A percentile compares a stretch with the other conserved stretches of the same genome.
phyloP scores from a whole-genome alignment of 1,140 invertebrate species.

The Bombus pyrosoma region DNA sequence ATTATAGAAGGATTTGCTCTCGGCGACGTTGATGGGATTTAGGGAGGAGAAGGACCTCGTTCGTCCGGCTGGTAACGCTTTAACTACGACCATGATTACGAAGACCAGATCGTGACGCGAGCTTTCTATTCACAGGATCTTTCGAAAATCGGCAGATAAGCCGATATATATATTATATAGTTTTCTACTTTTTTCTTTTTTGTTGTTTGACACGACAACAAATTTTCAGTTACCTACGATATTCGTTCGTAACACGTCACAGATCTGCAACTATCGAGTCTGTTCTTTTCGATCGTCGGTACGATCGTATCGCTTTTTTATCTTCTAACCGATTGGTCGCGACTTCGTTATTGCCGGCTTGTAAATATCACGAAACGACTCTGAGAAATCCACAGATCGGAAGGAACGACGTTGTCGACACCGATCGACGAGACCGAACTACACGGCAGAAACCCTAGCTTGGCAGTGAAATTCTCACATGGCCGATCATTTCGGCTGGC shows the following conservation, averaged over 20 bases:
- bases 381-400: not conserved
- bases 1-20: slow-evolving; percentile 67
- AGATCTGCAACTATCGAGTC: too few species aligned
- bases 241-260: too few species aligned
- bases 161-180: not conserved
- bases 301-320: not conserved
- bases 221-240: too few species aligned
- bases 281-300: not conserved
- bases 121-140: too few species aligned
- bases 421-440: not conserved
- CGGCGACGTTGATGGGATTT: slow-evolving; percentile 64
- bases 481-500: slow-evolving; percentile 2
- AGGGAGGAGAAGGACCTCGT: not conserved
- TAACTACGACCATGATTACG: not conserved
- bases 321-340: not conserved
- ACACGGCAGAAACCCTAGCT: too few species aligned
- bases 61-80: slow-evolving; percentile 1
- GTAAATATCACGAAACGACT: not conserved
- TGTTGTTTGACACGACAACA: too few species aligned
- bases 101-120: not conserved
- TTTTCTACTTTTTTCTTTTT: too few species aligned
- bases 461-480: slow-evolving; percentile 22
- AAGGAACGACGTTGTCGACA: not conserved
- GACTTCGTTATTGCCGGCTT: not conserved
- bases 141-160: not conserved